Evolutionary conservation across 2,888 invertebrate genomes (phyloP).

Genomic region (Scaptomyza flava): DNA sequence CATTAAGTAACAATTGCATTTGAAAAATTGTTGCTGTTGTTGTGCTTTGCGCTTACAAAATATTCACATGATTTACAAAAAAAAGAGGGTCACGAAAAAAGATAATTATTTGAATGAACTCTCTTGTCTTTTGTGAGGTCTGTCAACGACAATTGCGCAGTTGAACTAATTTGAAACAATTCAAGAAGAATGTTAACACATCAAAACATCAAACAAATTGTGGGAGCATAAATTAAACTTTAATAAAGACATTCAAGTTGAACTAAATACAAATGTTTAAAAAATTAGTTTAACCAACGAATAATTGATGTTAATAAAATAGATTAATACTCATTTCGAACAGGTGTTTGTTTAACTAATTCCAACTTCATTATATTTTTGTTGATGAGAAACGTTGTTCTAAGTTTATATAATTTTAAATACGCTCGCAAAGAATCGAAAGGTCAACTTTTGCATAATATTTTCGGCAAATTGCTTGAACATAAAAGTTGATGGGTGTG

Average conservation of each 20-base stretch:
- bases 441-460: slow-evolving; percentile 65
- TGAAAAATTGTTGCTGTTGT: slow-evolving; percentile 34
- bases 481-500: slow-evolving; percentile 60
- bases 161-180: slow-evolving; percentile 28
- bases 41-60: slow-evolving; percentile 23
- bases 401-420: slow-evolving; percentile 5
- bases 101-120: slow-evolving; percentile 40
- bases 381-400: slow-evolving; percentile 21
- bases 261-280: background rate
- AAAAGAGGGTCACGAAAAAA: slow-evolving; percentile 43
- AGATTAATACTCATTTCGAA: background rate
- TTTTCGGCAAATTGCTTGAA: slow-evolving; percentile 54
- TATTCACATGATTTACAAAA: slow-evolving; percentile 57
- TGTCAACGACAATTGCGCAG: slow-evolving; percentile 38
- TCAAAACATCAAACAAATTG: slow-evolving; percentile 28
- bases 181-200: slow-evolving; percentile 37
- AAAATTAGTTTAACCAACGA: background rate
- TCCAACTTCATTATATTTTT: slow-evolving; percentile 7
- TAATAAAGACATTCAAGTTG: background rate
- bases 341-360: slow-evolving; percentile 1
- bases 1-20: slow-evolving; percentile 48
- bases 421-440: slow-evolving; percentile 28
- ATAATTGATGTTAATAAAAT: background rate
- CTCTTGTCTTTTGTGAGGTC: slow-evolving; percentile 11
- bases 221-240: slow-evolving; percentile 40